Percentiles rank a stretch among this genome's conserved stretches.
Evolutionary conservation across 2,113 vertebrate species (phyloP).

Genomic region (Crotalus helleri): DNA sequence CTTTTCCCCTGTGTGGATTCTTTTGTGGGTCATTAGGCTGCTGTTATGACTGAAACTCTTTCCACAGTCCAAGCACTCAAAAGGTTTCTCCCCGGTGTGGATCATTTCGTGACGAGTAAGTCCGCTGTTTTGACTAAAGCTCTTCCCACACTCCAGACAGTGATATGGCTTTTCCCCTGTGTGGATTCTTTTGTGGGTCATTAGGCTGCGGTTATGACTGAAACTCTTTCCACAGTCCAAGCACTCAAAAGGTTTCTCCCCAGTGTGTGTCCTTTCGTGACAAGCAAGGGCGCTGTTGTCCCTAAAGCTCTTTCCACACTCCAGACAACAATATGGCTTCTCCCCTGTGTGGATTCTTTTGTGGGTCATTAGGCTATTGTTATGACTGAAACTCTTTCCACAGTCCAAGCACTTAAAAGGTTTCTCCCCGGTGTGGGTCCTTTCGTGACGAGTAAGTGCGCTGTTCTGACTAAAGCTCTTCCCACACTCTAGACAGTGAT

Average conservation of each 20-base stretch:
- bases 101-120: not conserved
- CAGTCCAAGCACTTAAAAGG: not conserved
- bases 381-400: not conserved
- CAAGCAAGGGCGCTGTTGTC: not conserved
- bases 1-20: not conserved
- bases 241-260: not conserved
- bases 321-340: not conserved
- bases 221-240: not conserved
- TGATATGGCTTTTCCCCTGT: not conserved
- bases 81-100: not conserved
- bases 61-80: not conserved
- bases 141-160: not conserved
- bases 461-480: not conserved
- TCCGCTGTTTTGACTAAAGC: too few species aligned
- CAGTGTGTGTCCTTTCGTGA: not conserved
- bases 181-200: not conserved
- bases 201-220: not conserved
- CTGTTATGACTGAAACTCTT: not conserved
- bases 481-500: not conserved
- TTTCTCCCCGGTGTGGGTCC: not conserved
- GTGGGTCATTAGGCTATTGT: not conserved
- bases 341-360: not conserved
- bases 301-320: not conserved
- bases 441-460: not conserved
- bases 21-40: not conserved